Base-by-base conservation (phyloP, 2,113 vertebrate species). In the Coryphaenoides rupestris region DNA sequence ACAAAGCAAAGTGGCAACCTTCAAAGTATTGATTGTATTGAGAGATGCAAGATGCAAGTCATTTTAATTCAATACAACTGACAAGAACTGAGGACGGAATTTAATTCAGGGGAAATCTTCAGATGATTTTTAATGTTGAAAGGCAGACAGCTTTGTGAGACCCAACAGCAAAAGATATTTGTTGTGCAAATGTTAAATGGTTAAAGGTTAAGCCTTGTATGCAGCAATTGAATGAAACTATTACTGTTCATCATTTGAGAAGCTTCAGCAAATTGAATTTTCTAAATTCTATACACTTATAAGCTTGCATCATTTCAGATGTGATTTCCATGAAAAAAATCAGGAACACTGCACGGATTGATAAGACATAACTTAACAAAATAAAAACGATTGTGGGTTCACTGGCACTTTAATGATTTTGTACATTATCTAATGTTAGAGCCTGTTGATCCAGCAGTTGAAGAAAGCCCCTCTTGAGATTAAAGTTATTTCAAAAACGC, bases 401-500 rank as follows among this genome's bases (percentile, higher is more conserved):
- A 40, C 33, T 40, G 7, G 16, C 15, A 50, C 47, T 50, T 21
- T 23, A 5, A 17, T 55, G 6, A 46, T 14, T 52, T 16, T 14
- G 12, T 24, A 2, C 2, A 55, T 63, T 46, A 21, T 70, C 49
- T 62, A 5, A 22, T 24, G 17, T 70, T n/a, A 22, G 19, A 19
- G 47, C 40, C 40, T 13, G 15, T 40, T 60, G 53, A 61, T 53
- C 57, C 15, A 21, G 54, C 63, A 63, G 59, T 59, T 58, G 17
- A 9, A 65, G 17, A 66, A 60, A 17, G 53, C 47, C 61, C 58
- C 49, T 15, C 17, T 21, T 64, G 58, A 74, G 71, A 64, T 68
- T 60, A 58, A 17, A 12, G 47, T 49, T 46, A 45, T 33, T 23
- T 63, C 61, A 55, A 70, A 82, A 79, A 71, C 3, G 23, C 33